These are phyloP conservation scores for Semicossyphus pulcher DNA, from an alignment of 2,113 vertebrate genomes.

Conservation along the genomic window DNA sequence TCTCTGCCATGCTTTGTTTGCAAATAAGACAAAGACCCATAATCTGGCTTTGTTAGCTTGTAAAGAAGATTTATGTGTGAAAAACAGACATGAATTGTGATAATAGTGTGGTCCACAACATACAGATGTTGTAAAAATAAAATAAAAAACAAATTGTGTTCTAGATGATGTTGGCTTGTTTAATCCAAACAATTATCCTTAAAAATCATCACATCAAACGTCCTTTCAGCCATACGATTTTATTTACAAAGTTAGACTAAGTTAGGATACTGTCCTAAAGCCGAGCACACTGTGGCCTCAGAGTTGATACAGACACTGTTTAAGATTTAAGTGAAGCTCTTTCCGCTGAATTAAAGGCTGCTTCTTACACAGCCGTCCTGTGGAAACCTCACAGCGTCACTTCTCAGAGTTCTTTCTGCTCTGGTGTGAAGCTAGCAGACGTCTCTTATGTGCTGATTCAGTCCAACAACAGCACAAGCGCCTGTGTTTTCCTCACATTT, in stretches of 20 bases:
- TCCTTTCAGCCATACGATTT: not conserved
- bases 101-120: too few relatives aligned
- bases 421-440: not conserved
- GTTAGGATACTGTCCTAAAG: too few relatives aligned
- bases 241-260: not conserved
- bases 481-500: not conserved
- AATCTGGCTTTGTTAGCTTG: too few relatives aligned
- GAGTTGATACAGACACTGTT: not conserved
- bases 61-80: too few relatives aligned
- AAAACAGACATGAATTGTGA: too few relatives aligned
- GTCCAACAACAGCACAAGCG: not conserved
- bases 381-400: not conserved
- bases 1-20: too few relatives aligned
- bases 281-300: not conserved
- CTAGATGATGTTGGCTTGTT: too few relatives aligned
- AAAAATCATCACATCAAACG: too few relatives aligned
- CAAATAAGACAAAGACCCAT: too few relatives aligned
- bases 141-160: too few relatives aligned
- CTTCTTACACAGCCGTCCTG: slow-evolving; percentile 4
- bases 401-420: not conserved
- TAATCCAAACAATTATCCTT: too few relatives aligned
- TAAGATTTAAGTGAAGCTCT: slow-evolving; percentile 19
- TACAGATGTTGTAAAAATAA: too few relatives aligned
- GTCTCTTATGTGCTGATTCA: slow-evolving; percentile 49
- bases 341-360: slow-evolving; percentile 13